A percentile compares a stretch with the other conserved stretches of the same genome.
Evolutionary conservation across 2,113 vertebrate genomes (phyloP).

Genomic region (Prolemur simus): DNA sequence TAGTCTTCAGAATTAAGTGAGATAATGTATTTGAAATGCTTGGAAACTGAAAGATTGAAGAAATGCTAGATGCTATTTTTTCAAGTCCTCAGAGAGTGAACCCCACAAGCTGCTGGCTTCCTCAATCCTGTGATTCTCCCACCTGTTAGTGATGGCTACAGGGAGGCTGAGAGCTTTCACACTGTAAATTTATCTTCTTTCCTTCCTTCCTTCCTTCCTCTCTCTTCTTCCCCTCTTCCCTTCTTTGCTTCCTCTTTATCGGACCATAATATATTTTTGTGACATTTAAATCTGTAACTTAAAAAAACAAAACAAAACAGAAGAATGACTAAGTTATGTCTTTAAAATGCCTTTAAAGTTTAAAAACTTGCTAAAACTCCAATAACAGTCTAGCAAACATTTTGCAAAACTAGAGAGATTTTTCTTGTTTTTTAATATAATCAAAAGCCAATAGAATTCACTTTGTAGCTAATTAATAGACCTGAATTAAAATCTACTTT

Average conservation of each 20-base stretch:
- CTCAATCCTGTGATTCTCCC: neutral
- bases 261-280: neutral
- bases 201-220: accelerated
- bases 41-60: neutral
- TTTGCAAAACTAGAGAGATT: neutral
- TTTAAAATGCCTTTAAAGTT: neutral
- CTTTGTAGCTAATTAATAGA: neutral
- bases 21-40: neutral
- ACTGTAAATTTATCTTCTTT: neutral
- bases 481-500: neutral
- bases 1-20: neutral
- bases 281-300: neutral
- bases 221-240: neutral
- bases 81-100: neutral
- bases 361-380: neutral
- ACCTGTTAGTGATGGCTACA: neutral
- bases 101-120: too few species aligned
- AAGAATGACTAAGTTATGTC: neutral
- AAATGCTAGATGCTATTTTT: neutral
- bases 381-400: neutral
- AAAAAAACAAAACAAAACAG: neutral
- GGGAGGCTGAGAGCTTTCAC: neutral
- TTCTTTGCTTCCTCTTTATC: neutral
- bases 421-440: neutral
- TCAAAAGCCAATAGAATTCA: neutral